These are phyloP conservation scores for Zoanthus sansibaricus DNA, from an alignment of 92 coral and sea anemone species.

Conservation along the genomic window DNA sequence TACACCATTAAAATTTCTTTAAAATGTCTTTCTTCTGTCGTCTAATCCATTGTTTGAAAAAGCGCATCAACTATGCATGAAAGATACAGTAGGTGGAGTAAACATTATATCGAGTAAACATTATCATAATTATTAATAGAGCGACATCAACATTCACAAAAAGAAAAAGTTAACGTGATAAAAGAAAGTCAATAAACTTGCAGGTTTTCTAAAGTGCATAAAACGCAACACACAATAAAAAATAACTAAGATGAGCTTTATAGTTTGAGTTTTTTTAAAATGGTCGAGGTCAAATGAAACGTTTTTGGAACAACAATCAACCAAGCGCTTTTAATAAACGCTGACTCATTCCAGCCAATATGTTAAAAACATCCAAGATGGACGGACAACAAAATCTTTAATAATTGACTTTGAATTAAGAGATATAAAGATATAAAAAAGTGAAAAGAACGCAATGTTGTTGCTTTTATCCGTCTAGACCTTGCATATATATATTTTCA, in stretches of 20 bases:
- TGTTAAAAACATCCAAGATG: too few relatives aligned
- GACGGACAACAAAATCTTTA: too few relatives aligned
- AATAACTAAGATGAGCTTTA: not conserved
- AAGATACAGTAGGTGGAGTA: too few relatives aligned
- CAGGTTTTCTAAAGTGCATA: not conserved
- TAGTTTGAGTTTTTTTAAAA: not conserved
- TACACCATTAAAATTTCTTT: too few relatives aligned
- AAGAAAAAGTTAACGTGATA: not conserved
- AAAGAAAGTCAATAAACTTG: not conserved
- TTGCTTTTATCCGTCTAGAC: too few relatives aligned
- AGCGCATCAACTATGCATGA: too few relatives aligned
- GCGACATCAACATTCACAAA: not conserved
- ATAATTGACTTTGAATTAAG: too few relatives aligned
- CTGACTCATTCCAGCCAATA: conserved; percentile 4
- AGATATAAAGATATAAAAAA: not conserved
- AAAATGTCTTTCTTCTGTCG: too few relatives aligned
- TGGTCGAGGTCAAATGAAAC: not conserved
- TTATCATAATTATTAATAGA: not conserved
- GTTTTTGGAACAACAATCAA: not conserved
- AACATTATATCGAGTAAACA: too few relatives aligned
- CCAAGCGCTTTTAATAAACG: not conserved
- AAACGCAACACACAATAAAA: not conserved
- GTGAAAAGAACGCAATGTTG: not conserved
- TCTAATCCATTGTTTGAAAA: too few relatives aligned
- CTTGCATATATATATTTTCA: too few relatives aligned